phyloP scores from a whole-genome alignment of 2,888 invertebrate species.

The Allolobophora icterica region DNA sequence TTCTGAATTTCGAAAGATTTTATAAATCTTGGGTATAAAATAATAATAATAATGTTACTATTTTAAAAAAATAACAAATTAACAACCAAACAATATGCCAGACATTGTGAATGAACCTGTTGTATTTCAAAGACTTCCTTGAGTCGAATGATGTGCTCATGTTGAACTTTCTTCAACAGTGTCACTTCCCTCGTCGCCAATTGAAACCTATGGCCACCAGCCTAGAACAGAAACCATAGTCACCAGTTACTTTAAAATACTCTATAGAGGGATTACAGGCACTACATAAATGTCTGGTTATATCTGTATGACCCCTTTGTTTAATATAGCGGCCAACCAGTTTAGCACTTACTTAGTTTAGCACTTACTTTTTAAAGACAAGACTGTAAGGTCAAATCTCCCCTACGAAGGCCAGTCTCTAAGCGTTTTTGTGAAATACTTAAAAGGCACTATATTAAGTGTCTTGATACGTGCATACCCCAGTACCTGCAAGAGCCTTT shows the following conservation, averaged over 20 bases:
- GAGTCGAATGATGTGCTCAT: constrained; percentile 70
- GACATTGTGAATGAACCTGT: constrained; percentile 56
- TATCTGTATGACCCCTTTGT: too few species aligned
- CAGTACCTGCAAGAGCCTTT: background rate
- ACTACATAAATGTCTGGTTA: background rate
- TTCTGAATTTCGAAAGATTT: too few species aligned
- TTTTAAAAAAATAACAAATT: too few species aligned
- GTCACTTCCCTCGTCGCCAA: constrained; percentile 69
- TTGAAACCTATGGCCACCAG: constrained; percentile 62
- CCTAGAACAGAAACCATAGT: constrained; percentile 51
- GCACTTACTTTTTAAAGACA: too few species aligned
- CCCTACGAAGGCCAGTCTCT: too few species aligned
- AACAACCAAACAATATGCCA: background rate
- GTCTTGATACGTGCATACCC: background rate
- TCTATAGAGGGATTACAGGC: background rate
- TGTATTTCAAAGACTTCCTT: constrained; percentile 70
- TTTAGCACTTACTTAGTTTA: too few species aligned
- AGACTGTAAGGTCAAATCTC: too few species aligned
- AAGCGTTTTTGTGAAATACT: background rate
- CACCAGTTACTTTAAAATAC: background rate
- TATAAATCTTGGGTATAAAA: too few species aligned
- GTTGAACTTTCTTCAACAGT: constrained; percentile 70
- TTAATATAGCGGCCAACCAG: too few species aligned
- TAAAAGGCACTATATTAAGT: background rate
- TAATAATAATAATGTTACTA: too few species aligned